phyloP scores from a whole-genome alignment of 1,140 invertebrate genomes.

The Rhagoletis zephyria region DNA sequence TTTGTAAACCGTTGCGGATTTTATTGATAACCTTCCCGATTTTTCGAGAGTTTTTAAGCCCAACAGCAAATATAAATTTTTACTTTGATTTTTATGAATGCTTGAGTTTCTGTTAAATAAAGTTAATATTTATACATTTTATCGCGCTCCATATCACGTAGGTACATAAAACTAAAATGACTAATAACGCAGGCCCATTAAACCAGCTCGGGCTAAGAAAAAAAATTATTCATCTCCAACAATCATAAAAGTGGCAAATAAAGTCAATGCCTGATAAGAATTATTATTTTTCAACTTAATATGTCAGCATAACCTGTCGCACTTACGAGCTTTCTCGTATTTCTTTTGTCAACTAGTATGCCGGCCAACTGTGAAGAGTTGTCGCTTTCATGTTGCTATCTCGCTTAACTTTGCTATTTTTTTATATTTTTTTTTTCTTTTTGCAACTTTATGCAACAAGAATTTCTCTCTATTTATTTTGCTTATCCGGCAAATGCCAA shows the following conservation, averaged over 20 bases:
- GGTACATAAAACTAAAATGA: no score
- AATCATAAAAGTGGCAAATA: background rate
- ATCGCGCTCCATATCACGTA: no score
- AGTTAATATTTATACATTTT: no score
- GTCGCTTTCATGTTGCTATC: background rate
- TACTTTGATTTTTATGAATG: no score
- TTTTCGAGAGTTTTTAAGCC: no score
- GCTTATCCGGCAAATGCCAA: constrained; percentile 11
- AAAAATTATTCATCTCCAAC: background rate
- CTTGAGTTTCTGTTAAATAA: no score
- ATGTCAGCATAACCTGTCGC: background rate
- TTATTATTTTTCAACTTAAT: background rate
- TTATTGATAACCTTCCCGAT: no score
- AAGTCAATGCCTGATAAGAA: background rate
- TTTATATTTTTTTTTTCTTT: background rate
- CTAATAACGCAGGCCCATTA: no score
- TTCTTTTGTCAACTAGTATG: no score
- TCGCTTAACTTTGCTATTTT: background rate
- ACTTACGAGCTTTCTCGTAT: background rate
- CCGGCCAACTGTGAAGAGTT: background rate
- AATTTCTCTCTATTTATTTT: constrained; percentile 8
- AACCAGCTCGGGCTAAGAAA: no score
- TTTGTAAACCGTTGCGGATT: no score
- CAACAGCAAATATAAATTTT: no score
- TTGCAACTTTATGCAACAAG: background rate